phyloP scores from a whole-genome alignment of 2,888 invertebrate genomes.

The Synanthedon andrenaeformis region DNA sequence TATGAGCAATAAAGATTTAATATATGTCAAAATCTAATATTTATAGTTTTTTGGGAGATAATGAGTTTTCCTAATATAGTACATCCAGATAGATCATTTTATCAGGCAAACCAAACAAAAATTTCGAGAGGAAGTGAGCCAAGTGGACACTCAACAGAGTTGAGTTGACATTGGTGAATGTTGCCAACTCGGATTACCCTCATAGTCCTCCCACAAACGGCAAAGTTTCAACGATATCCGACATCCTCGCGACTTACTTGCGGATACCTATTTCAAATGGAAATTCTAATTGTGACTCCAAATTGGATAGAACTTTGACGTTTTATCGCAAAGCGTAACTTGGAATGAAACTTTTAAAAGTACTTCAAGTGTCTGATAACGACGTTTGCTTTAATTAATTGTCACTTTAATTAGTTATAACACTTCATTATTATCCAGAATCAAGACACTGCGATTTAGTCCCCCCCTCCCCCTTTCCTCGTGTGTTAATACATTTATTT shows the following conservation, averaged over 20 bases:
- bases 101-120: neutral
- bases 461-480: too few species aligned
- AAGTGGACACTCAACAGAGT: conserved; percentile 10
- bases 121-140: neutral
- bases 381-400: neutral
- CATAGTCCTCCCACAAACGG: neutral
- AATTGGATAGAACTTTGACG: conserved; percentile 16
- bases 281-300: conserved; percentile 23
- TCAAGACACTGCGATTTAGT: too few species aligned
- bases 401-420: neutral
- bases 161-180: conserved; percentile 3
- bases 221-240: neutral
- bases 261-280: conserved; percentile 14
- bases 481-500: too few species aligned
- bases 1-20: too few species aligned
- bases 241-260: neutral
- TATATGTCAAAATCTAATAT: too few species aligned
- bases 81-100: too few species aligned
- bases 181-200: neutral
- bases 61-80: too few species aligned
- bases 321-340: conserved; percentile 10
- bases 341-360: neutral
- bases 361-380: neutral
- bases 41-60: too few species aligned
- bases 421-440: too few species aligned